These are phyloP conservation scores for Pelagia noctiluca DNA, from an alignment of 30 jellyfish, hydroid and myxozoan genomes.

Conservation along the genomic window DNA sequence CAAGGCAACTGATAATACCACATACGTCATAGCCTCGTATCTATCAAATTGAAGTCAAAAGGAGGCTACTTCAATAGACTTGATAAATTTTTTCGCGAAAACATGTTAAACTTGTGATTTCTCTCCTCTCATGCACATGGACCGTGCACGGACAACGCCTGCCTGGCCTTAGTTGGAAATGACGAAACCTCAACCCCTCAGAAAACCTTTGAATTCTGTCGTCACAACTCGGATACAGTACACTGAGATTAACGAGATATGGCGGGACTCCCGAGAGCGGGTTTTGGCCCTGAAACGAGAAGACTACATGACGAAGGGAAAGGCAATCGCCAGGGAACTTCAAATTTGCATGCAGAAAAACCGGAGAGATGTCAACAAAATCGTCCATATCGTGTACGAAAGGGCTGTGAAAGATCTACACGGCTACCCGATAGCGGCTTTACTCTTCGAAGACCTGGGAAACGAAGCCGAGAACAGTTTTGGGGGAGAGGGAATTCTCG, in stretches of 20 bases:
- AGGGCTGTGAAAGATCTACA: slow-evolving; percentile 55
- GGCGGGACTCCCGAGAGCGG: slow-evolving; percentile 46
- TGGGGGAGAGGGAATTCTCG: slow-evolving; percentile 51
- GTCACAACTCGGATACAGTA: too few species aligned
- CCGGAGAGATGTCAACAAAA: slow-evolving; percentile 11
- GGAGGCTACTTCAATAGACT: too few species aligned
- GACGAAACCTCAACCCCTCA: neutral
- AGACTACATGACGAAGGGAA: slow-evolving; percentile 27
- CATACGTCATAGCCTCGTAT: too few species aligned
- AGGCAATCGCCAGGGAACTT: slow-evolving; percentile 19
- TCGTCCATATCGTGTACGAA: slow-evolving; percentile 46
- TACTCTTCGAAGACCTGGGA: slow-evolving; percentile 73
- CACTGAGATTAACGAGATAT: neutral
- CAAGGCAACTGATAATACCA: too few species aligned
- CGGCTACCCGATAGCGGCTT: slow-evolving; percentile 73
- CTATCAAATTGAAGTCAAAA: too few species aligned
- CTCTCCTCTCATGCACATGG: too few species aligned
- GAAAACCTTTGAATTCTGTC: neutral
- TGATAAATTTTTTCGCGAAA: too few species aligned
- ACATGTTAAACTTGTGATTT: too few species aligned
- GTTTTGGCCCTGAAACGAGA: slow-evolving; percentile 14
- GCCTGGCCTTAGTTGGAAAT: too few species aligned
- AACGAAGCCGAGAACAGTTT: neutral
- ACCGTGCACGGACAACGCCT: too few species aligned
- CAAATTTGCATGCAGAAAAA: slow-evolving; percentile 32